Base-by-base conservation (phyloP, 2,797 vertebrate species). In the Hoplostethus atlanticus region DNA sequence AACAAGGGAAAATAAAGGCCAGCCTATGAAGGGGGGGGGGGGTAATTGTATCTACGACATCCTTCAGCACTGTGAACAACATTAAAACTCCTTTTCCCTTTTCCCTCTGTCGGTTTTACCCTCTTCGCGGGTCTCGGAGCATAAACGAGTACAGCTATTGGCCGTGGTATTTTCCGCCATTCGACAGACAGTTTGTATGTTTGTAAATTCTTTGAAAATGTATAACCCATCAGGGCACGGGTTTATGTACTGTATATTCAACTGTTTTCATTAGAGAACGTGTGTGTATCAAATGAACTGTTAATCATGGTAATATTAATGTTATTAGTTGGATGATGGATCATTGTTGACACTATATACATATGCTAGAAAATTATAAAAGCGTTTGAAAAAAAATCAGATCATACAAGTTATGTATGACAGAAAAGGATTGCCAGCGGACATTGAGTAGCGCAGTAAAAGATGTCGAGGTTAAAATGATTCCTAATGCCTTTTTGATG, bases 211-310 rank as follows among this genome's bases (percentile, higher is more conserved):
- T 85, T 81, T 70, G 68, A 21, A 87, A 83, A 84, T 87, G 82
- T 87, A 80, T 81, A 85, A 90, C 87, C 85, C 89, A 82, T 85
- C 73, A 80, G 72, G 81, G 84, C 72, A 67, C 83, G 84, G 90
- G 88, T 91, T 90, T 74, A 69, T 87, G 87, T 91, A 77, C 81
- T 87, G 88, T 92, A 85, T 87, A 89, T 91, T 91, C 90, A 90
- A 90, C 88, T 94, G 90, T 94, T 94, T 94, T 94, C 87, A 91
- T 94, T 92, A 86, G 81, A 92, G 91, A 92, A 94, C 91, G 91
- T 95, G 89, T 93, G 92, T 91, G 92, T 93, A 91, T 90, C 91
- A 89, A 89, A 89, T 80, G 58, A 89, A 84, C 83, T 80, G 89
- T 93, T 89, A 88, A 91, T 89, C 85, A 90, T 93, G 79, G 89